phyloP scores from a whole-genome alignment of 2,113 vertebrate genomes.

The Ondatra zibethicus region DNA sequence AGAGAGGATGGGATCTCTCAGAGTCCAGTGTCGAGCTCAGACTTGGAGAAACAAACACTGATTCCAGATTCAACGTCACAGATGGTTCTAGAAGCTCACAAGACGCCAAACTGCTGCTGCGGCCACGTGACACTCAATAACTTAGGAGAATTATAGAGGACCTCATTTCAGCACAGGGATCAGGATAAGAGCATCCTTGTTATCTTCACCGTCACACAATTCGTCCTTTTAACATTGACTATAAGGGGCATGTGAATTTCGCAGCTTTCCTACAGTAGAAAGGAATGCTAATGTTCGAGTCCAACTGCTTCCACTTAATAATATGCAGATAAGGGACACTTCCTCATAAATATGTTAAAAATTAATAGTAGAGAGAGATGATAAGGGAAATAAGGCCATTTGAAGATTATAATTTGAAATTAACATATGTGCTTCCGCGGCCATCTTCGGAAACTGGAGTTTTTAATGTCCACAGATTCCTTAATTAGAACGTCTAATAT shows the following conservation, averaged over 20 bases:
- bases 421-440: constrained; percentile 45
- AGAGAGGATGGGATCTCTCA: neutral
- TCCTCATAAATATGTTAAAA: constrained; percentile 62
- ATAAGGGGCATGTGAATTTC: constrained; percentile 59
- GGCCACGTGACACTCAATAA: constrained; percentile 10
- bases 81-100: constrained; percentile 47
- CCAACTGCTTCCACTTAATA: constrained; percentile 67
- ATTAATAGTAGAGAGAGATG: constrained; percentile 64
- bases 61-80: constrained; percentile 52
- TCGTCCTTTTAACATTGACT: constrained; percentile 51
- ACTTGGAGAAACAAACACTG: constrained; percentile 39
- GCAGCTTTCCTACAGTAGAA: constrained; percentile 47
- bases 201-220: constrained; percentile 48
- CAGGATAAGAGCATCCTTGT: constrained; percentile 43
- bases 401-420: constrained; percentile 63
- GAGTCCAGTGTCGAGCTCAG: neutral
- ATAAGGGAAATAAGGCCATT: constrained; percentile 65
- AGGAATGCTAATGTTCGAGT: constrained; percentile 59
- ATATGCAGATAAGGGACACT: constrained; percentile 59
- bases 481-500: constrained; percentile 67
- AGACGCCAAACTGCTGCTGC: constrained; percentile 35
- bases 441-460: constrained; percentile 31
- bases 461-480: constrained; percentile 61
- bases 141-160: constrained; percentile 57
- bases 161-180: constrained; percentile 54